Percentiles rank a stretch among this genome's conserved stretches.
Conservation (phyloP, 2,888 invertebrate genomes). For the Lumbricus terrestris region DNA sequence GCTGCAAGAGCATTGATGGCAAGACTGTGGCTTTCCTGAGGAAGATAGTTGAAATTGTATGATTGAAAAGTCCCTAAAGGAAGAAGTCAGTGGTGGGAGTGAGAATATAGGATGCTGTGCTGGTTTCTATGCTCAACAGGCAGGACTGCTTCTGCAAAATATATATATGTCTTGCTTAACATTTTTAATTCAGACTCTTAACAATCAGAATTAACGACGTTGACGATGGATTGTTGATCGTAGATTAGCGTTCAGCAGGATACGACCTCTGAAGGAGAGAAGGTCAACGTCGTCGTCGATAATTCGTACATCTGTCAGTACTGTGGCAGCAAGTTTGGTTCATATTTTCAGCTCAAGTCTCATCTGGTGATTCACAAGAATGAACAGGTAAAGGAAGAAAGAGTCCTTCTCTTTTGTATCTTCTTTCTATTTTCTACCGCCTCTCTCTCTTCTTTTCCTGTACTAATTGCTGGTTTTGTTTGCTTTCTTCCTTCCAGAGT, state of each 20-base stretch:
- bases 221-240: background rate
- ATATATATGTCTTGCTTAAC: no score
- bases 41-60: background rate
- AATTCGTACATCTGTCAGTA: slow-evolving; percentile 63
- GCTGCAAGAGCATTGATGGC: no score
- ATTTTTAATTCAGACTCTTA: background rate
- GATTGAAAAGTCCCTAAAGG: background rate
- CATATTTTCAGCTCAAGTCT: slow-evolving; percentile 62
- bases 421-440: background rate
- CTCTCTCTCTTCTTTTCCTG: background rate
- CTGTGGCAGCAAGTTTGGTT: slow-evolving; percentile 60
- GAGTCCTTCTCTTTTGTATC: background rate
- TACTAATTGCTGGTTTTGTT: background rate
- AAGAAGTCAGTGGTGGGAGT: background rate
- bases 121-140: background rate
- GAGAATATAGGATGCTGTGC: background rate
- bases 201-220: background rate
- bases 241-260: slow-evolving; percentile 20
- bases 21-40: background rate
- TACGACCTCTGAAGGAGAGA: slow-evolving; percentile 12
- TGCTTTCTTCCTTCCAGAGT: background rate
- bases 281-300: slow-evolving; percentile 56
- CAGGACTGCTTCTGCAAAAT: no score
- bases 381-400: slow-evolving; percentile 59
- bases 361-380: slow-evolving; percentile 62